These are phyloP conservation scores for Phrynosoma platyrhinos DNA, from an alignment of 2,113 vertebrate species.

Conservation along the genomic window DNA sequence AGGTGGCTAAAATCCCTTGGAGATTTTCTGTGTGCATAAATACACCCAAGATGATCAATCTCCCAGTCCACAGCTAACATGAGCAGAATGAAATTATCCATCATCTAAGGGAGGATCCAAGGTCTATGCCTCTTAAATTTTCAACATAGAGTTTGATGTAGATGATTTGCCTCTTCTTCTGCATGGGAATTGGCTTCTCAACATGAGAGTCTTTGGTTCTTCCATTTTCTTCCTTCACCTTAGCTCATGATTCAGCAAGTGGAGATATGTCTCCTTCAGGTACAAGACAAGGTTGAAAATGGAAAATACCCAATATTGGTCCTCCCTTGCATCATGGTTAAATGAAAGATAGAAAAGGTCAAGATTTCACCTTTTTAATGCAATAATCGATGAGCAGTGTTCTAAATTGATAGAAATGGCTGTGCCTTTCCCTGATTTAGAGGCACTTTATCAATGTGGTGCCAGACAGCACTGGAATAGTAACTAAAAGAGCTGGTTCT, in stretches of 20 bases:
- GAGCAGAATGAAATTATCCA: conserved; percentile 15
- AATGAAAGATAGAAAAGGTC: conserved; percentile 26
- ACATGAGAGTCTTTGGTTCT: background rate
- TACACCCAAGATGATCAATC: conserved; percentile 22
- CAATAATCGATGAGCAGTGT: background rate
- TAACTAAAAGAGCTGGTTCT: background rate
- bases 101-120: conserved; percentile 2
- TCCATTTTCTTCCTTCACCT: background rate
- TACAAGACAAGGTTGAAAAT: conserved; percentile 10
- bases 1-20: conserved; percentile 26
- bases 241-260: conserved; percentile 10
- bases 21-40: conserved; percentile 28
- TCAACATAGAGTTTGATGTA: background rate
- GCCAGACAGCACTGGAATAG: conserved; percentile 3
- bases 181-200: background rate
- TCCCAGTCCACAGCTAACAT: background rate
- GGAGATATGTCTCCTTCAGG: conserved; percentile 16
- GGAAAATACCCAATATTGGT: background rate
- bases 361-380: conserved; percentile 40
- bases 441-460: background rate
- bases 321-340: conserved; percentile 12
- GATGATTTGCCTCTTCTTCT: background rate
- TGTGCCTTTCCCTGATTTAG: background rate
- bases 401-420: conserved; percentile 17
- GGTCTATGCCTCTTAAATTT: conserved; percentile 22